These are phyloP conservation scores for Trichechus manatus DNA, from an alignment of 2,113 vertebrate genomes.

Conservation along the genomic window DNA sequence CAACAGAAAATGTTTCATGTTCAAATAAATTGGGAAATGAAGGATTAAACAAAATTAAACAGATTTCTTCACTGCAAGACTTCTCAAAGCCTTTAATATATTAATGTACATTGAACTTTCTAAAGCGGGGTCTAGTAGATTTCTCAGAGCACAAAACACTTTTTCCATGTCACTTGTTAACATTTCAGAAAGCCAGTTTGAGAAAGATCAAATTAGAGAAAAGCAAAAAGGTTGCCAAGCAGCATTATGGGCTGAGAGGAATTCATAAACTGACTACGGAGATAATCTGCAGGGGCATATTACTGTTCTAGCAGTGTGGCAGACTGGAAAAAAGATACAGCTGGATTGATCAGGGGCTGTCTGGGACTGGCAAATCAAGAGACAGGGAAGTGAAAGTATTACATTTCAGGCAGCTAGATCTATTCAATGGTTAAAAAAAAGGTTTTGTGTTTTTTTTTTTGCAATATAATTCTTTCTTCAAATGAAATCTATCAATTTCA, in stretches of 20 bases:
- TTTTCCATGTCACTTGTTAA: constrained; percentile 47
- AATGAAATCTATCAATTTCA: constrained; percentile 45
- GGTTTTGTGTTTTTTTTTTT: not conserved
- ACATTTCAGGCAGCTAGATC: constrained; percentile 10
- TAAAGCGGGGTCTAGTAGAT: not conserved
- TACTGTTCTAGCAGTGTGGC: not conserved
- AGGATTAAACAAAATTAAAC: constrained; percentile 28
- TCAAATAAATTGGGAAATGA: constrained; percentile 38
- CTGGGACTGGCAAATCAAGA: constrained; percentile 11
- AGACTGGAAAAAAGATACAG: not conserved
- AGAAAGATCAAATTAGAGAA: constrained; percentile 57
- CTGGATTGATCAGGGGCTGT: not conserved
- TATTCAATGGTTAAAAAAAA: not conserved
- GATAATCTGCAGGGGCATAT: not conserved
- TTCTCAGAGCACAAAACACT: constrained; percentile 23
- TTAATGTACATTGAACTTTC: not conserved
- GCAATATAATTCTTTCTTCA: constrained; percentile 4
- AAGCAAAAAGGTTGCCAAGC: not conserved
- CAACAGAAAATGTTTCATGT: constrained; percentile 36
- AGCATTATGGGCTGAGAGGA: not conserved
- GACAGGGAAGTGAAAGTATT: not conserved
- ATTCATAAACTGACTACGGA: not conserved
- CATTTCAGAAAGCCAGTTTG: constrained; percentile 41
- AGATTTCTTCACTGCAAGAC: not conserved
- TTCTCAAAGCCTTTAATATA: not conserved